These are phyloP conservation scores for Pseudomyrmex pallidus DNA, from an alignment of 1,140 invertebrate genomes.

Conservation along the genomic window DNA sequence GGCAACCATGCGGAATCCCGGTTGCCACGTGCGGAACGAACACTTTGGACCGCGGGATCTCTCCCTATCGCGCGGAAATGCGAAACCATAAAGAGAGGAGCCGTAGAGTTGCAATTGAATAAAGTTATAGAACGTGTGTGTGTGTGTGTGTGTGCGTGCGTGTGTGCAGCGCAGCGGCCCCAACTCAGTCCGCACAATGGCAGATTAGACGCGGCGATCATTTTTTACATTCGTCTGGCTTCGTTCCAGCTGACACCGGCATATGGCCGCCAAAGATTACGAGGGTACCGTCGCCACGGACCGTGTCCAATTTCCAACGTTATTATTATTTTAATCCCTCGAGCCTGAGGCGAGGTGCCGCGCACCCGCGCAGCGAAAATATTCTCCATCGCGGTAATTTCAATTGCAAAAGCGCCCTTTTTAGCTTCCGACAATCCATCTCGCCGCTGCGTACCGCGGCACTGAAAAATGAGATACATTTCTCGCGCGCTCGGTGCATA, in stretches of 20 bases:
- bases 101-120: slow-evolving; percentile 77
- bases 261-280: slow-evolving; percentile 79
- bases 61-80: slow-evolving; percentile 54
- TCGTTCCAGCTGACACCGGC: slow-evolving; percentile 75
- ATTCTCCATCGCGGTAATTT: slow-evolving; percentile 27
- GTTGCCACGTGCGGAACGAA: slow-evolving; percentile 44
- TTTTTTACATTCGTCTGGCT: slow-evolving; percentile 79
- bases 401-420: slow-evolving; percentile 51
- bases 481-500: background rate
- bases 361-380: slow-evolving; percentile 28
- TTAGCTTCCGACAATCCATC: slow-evolving; percentile 42
- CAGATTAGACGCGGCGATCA: slow-evolving; percentile 79
- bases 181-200: slow-evolving; percentile 72
- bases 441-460: slow-evolving; percentile 26
- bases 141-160: too few relatives aligned
- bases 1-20: slow-evolving; percentile 33
- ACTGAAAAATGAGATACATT: slow-evolving; percentile 55
- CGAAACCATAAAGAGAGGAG: slow-evolving; percentile 64
- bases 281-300: slow-evolving; percentile 65
- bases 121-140: slow-evolving; percentile 67
- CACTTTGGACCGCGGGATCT: slow-evolving; percentile 33
- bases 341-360: slow-evolving; percentile 69
- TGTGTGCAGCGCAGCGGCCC: slow-evolving; percentile 53
- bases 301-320: slow-evolving; percentile 82
- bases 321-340: slow-evolving; percentile 82